These are phyloP conservation scores for Portunus trituberculatus DNA, from an alignment of 1,140 invertebrate genomes.

Conservation along the genomic window DNA sequence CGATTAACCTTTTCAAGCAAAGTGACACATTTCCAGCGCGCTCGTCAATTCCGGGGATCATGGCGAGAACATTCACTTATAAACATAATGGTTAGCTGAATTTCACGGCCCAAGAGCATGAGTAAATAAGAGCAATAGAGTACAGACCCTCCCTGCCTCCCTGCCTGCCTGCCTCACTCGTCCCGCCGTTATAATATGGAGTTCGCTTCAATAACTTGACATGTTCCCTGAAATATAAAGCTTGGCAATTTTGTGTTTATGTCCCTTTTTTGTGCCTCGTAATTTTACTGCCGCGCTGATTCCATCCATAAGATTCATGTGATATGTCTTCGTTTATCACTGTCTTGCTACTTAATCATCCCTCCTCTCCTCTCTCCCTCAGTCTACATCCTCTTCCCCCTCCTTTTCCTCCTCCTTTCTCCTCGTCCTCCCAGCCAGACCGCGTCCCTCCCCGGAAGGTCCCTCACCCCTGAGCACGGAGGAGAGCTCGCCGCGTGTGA, in stretches of 20 bases:
- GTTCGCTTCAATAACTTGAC: not conserved
- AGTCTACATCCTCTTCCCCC: not conserved
- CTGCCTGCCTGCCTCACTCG: not conserved
- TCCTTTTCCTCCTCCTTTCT: not conserved
- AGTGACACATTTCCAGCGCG: not conserved
- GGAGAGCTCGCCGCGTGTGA: constrained; percentile 62
- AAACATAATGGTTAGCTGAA: not conserved
- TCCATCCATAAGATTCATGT: not conserved
- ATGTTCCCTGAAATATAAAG: constrained; percentile 9
- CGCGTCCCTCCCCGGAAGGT: constrained; percentile 29
- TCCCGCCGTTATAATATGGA: not conserved
- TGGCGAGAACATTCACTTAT: constrained; percentile 21
- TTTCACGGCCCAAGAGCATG: not conserved
- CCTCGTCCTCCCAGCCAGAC: not conserved
- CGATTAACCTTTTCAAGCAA: not conserved
- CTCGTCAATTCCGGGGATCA: not conserved
- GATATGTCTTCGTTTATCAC: not conserved
- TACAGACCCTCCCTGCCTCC: not conserved
- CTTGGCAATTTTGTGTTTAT: not conserved
- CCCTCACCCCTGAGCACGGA: constrained; percentile 31
- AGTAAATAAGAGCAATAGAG: not conserved
- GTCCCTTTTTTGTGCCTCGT: not conserved
- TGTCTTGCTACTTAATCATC: not conserved
- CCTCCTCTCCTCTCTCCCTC: not conserved
- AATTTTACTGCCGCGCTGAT: not conserved